Evolutionary conservation across 2,888 invertebrate genomes (phyloP), one percentile per base, ranked within the genome.

Genomic region (Diaphora mendica): DNA sequence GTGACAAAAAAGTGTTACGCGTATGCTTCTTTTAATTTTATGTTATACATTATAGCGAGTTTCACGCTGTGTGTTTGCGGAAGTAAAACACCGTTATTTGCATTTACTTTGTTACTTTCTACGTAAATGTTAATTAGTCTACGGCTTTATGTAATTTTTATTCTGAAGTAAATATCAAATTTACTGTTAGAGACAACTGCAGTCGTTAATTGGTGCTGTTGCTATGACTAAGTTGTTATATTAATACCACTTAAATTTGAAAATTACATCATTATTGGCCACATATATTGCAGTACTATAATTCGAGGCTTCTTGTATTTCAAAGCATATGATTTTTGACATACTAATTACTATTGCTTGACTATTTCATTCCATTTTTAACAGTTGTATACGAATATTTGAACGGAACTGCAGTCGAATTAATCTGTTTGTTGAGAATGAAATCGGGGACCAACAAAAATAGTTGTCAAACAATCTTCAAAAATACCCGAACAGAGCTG

Each of bases 1-100:
- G 69, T 70, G 64, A 42, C 59, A 73, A 62, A 72, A n/a, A 78
- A 77, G 62, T 76, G 72, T 79, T 74, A 75, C 75, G 71, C 44
- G 65, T 73, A 33, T 62, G 62, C 66, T 62, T 66, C 39, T 72
- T 62, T 26, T 72, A 72, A 75, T 75, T 71, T 65, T 35, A 59
- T 35, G 35, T 70, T 67, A 48, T 65, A 26, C 26, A 15, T 13
- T 42, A n/a, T 68, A 59, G 17, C 62, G 20, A 67, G 39, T 71
- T 71, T 68, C 48, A 71, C 26, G 20, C 67, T 44, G 62, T 35
- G n/a, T 64, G 62, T 68, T 66, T 75, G 68, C 68, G 70, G 70
- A 44, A 70, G 48, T 39, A 67, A 66, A 59, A 70, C 42, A 72
- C 75, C 64, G 62, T 67, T 75, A 72, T 78, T 76, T 73, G 68